Conservation (phyloP, 2,113 vertebrate species). For the Cebidichthys violaceus region DNA sequence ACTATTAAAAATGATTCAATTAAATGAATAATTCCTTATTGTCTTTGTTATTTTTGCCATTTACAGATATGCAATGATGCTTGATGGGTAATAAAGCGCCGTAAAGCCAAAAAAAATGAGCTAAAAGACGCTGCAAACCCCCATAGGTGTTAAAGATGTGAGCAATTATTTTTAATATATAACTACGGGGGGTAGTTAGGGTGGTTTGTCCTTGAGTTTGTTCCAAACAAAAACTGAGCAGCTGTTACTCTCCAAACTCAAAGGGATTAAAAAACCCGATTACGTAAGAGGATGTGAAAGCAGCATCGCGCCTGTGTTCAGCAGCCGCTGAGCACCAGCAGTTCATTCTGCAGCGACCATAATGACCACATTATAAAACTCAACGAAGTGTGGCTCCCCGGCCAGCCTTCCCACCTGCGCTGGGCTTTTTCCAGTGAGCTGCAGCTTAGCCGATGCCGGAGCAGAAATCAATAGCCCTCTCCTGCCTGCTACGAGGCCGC, state of each 20-base stretch:
- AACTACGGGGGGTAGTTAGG: background rate
- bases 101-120: background rate
- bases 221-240: conserved; percentile 55
- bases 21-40: too few relatives aligned
- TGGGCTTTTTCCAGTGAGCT: conserved; percentile 2
- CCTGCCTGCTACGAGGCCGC: conserved; percentile 1
- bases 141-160: background rate
- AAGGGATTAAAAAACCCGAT: conserved; percentile 65
- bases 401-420: conserved; percentile 38
- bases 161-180: background rate
- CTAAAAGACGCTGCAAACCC: background rate
- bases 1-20: too few relatives aligned
- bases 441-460: background rate
- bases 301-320: conserved; percentile 27
- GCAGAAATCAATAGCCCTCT: conserved; percentile 35
- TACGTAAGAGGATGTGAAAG: conserved; percentile 64
- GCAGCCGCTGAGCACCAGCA: conserved; percentile 18
- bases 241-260: conserved; percentile 56
- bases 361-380: conserved; percentile 35
- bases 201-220: conserved; percentile 32
- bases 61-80: too few relatives aligned
- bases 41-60: too few relatives aligned
- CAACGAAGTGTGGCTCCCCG: conserved; percentile 6
- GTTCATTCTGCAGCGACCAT: conserved; percentile 9
- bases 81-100: background rate